A percentile compares a stretch with the other conserved stretches of the same genome.
phyloP scores from a whole-genome alignment of 1,140 invertebrate genomes.

The Melanaphis sacchari region DNA sequence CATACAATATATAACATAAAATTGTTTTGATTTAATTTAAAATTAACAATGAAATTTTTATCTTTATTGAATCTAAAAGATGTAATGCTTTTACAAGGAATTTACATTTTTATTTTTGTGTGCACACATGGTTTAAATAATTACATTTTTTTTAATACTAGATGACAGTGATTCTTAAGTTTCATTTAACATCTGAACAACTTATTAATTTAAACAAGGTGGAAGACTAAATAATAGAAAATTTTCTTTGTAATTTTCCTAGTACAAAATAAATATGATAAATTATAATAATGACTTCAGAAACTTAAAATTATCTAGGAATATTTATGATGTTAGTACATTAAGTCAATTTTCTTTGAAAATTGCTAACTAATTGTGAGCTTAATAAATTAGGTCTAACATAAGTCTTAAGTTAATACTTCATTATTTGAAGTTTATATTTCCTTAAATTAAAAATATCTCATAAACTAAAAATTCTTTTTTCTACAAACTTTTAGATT shows the following conservation, averaged over 20 bases:
- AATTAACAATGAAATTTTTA: background rate
- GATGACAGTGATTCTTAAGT: too few species aligned
- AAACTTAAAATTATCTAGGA: background rate
- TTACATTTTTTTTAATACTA: background rate
- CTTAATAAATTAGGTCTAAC: background rate
- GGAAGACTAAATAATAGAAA: background rate
- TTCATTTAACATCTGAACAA: too few species aligned
- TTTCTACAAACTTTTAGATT: background rate
- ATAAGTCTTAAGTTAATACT: background rate
- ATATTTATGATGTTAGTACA: background rate
- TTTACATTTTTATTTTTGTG: background rate
- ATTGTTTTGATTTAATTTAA: too few species aligned
- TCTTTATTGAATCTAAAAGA: background rate
- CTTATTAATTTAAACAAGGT: background rate
- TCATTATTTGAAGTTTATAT: background rate
- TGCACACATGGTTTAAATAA: background rate
- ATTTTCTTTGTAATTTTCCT: background rate
- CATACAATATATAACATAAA: too few species aligned
- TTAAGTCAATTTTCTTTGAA: background rate
- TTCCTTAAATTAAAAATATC: background rate
- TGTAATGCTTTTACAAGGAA: background rate
- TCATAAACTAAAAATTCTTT: background rate
- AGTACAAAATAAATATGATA: background rate
- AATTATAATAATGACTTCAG: too few species aligned
- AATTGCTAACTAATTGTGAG: background rate